Percentiles rank a stretch among this genome's conserved stretches.
phyloP scores from a whole-genome alignment of 2,113 vertebrate species.

The Neomonachus schauinslandi region DNA sequence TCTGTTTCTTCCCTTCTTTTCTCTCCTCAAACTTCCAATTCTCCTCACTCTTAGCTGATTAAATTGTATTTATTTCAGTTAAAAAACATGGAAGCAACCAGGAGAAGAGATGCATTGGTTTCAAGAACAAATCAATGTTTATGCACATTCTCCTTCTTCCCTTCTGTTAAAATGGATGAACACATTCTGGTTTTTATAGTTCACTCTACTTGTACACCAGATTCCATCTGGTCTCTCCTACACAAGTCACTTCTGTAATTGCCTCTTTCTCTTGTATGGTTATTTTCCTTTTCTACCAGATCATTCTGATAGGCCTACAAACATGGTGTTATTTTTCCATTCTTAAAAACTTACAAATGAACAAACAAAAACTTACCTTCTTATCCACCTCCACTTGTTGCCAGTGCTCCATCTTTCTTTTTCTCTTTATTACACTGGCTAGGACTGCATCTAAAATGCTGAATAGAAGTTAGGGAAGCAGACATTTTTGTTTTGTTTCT shows the following conservation, averaged over 20 bases:
- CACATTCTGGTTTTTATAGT: no score
- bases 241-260: not conserved
- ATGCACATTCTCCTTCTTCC: not conserved
- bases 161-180: not conserved
- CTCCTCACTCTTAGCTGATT: not conserved
- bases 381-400: not conserved
- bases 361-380: not conserved
- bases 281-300: not conserved
- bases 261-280: not conserved
- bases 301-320: not conserved
- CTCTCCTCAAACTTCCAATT: not conserved
- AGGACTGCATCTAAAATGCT: not conserved
- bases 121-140: not conserved
- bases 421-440: not conserved
- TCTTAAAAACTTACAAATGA: not conserved
- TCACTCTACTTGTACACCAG: not conserved
- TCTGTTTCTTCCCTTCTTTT: not conserved
- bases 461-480: not conserved
- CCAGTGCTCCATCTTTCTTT: not conserved
- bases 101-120: not conserved
- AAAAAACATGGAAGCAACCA: not conserved
- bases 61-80: not conserved
- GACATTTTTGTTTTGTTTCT: not conserved
- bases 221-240: not conserved
- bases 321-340: not conserved